Percentiles rank a stretch among this genome's conserved stretches.
Conservation (phyloP, 2,888 invertebrate species). For the Drosophila conformis region DNA sequence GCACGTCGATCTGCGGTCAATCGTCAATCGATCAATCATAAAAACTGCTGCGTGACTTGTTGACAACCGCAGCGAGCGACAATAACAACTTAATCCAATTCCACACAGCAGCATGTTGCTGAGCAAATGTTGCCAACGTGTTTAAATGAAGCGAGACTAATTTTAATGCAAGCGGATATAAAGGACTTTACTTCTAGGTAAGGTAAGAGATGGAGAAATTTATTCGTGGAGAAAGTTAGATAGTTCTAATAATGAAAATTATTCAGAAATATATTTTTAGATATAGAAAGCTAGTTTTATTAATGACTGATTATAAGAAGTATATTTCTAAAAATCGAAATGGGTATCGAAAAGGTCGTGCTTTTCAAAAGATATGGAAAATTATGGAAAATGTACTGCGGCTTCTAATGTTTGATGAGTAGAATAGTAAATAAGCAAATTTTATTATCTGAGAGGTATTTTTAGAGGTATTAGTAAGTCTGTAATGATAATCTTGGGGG, state of each 20-base stretch:
- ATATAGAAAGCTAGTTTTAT: background rate
- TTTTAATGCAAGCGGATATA: background rate
- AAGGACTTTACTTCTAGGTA: background rate
- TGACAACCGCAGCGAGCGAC: conserved; percentile 51
- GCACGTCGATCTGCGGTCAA: conserved; percentile 23
- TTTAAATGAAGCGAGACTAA: background rate
- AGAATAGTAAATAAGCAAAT: no score
- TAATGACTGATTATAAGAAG: background rate
- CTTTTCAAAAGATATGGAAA: no score
- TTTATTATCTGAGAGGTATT: no score
- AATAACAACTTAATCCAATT: conserved; percentile 46
- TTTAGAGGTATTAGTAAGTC: no score
- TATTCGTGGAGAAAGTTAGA: background rate
- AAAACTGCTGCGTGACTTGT: conserved; percentile 51
- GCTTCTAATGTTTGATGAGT: no score
- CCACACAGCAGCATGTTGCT: conserved; percentile 12
- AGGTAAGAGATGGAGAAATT: background rate
- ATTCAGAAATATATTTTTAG: background rate
- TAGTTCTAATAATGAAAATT: background rate
- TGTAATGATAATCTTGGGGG: no score
- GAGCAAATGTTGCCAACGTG: background rate
- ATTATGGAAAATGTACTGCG: no score
- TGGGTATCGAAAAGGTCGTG: background rate
- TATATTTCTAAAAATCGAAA: no score
- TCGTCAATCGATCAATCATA: conserved; percentile 67